Percentiles rank a stretch among this genome's conserved stretches.
phyloP scores from a whole-genome alignment of 1,140 invertebrate genomes.

The Sipha flava region DNA sequence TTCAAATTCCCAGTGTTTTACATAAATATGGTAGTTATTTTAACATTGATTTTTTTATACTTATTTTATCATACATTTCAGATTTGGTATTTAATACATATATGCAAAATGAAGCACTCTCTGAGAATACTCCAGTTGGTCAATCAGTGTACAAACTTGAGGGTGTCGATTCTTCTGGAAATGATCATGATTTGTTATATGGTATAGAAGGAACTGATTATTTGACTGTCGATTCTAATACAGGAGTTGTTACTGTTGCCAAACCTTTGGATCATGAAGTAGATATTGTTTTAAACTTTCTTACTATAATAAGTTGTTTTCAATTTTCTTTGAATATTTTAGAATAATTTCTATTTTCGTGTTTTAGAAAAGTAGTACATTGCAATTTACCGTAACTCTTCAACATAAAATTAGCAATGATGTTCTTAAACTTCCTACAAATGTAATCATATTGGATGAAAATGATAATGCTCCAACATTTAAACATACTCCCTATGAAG shows the following conservation, averaged over 20 bases:
- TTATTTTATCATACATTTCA: neutral
- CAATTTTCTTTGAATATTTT: neutral
- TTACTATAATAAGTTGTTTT: neutral
- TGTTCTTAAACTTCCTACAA: constrained; percentile 64
- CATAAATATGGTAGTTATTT: neutral
- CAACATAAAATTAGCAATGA: constrained; percentile 62
- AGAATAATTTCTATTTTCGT: constrained; percentile 36
- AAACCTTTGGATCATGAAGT: constrained; percentile 77
- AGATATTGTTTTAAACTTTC: neutral
- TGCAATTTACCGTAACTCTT: constrained; percentile 65
- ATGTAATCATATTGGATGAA: constrained; percentile 74
- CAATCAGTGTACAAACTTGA: constrained; percentile 64
- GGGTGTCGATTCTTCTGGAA: constrained; percentile 70
- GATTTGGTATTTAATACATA: constrained; percentile 53
- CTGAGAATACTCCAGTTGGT: constrained; percentile 68
- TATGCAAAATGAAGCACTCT: constrained; percentile 63
- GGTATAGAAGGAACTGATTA: constrained; percentile 71
- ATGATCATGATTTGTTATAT: constrained; percentile 55
- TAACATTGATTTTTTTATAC: neutral
- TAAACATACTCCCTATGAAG: constrained; percentile 69
- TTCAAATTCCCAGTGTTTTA: neutral
- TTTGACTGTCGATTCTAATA: constrained; percentile 64
- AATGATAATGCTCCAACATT: constrained; percentile 82
- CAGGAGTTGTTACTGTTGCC: constrained; percentile 66
- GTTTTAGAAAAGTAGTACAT: constrained; percentile 60